Conservation (phyloP, 2,888 invertebrate genomes). For the Lasioglossum villosulum region DNA sequence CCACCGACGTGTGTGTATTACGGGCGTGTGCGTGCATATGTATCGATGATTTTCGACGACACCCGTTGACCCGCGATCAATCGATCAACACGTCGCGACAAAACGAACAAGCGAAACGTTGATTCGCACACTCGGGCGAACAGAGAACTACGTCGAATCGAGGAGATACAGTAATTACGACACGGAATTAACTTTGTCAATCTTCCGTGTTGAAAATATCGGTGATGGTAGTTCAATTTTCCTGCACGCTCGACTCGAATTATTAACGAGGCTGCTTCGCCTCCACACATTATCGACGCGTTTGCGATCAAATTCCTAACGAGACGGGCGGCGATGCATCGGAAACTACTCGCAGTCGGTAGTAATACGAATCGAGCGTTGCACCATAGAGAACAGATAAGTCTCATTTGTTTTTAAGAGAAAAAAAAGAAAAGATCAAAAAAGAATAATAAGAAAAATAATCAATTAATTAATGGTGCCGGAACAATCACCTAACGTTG, state of each 20-base stretch:
- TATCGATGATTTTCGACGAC: conserved; percentile 40
- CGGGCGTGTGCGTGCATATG: conserved; percentile 1
- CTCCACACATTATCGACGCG: not conserved
- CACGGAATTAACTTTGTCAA: conserved; percentile 46
- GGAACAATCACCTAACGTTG: conserved; percentile 83
- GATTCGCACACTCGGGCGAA: conserved; percentile 22
- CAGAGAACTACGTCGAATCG: conserved; percentile 20
- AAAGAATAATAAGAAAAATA: conserved; percentile 46
- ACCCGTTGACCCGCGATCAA: conserved; percentile 34
- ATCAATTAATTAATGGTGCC: conserved; percentile 78
- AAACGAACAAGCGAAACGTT: conserved; percentile 19
- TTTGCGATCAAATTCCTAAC: not conserved
- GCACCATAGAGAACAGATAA: conserved; percentile 54
- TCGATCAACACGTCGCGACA: conserved; percentile 12
- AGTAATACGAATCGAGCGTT: conserved; percentile 73
- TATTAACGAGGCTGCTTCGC: conserved; percentile 58
- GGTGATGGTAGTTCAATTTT: conserved; percentile 75
- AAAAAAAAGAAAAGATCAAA: not conserved
- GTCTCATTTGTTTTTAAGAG: not conserved
- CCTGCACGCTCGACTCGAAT: conserved; percentile 77
- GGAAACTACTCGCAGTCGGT: not conserved
- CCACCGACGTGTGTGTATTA: not conserved
- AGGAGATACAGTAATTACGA: conserved; percentile 45
- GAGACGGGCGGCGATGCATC: not conserved
- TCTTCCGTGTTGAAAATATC: conserved; percentile 60